Conservation (phyloP, 2,797 vertebrate species). For the Huso huso region DNA sequence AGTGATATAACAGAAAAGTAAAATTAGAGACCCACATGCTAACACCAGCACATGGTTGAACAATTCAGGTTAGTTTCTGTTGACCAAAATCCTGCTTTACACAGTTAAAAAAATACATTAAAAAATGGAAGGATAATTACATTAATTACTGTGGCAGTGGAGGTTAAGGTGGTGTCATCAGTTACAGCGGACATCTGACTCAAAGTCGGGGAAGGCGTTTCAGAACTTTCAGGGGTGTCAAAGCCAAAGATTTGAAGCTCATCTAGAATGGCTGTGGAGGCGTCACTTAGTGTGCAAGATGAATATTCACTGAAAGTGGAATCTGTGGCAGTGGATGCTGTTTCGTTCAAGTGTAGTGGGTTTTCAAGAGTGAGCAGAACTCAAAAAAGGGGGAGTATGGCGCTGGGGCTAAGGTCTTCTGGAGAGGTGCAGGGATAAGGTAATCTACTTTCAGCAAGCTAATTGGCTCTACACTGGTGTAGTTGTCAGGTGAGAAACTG, state of each 20-base stretch:
- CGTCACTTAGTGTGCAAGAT: constrained; percentile 42
- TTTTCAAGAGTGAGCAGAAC: constrained; percentile 22
- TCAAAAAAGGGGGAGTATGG: constrained; percentile 36
- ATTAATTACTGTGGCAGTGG: constrained; percentile 66
- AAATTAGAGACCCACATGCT: constrained; percentile 16
- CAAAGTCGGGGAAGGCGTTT: too few relatives aligned
- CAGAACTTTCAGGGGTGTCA: constrained; percentile 65
- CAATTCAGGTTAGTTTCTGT: constrained; percentile 16
- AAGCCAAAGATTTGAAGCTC: constrained; percentile 74
- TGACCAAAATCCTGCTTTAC: constrained; percentile 33
- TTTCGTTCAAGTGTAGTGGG: constrained; percentile 32
- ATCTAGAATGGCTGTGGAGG: constrained; percentile 69
- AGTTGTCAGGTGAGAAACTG: constrained; percentile 56
- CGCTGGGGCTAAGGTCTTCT: constrained; percentile 49
- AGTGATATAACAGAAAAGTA: not conserved
- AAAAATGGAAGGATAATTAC: constrained; percentile 70
- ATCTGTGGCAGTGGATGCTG: constrained; percentile 59
- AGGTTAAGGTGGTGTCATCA: constrained; percentile 57
- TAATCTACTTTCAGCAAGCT: constrained; percentile 42
- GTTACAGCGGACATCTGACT: constrained; percentile 65
- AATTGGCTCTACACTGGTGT: constrained; percentile 57
- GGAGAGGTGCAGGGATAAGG: constrained; percentile 47
- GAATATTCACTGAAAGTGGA: constrained; percentile 76
- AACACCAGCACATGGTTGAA: constrained; percentile 29
- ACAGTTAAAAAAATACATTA: constrained; percentile 21